A percentile compares a stretch with the other conserved stretches of the same genome.
Evolutionary conservation across 2,113 vertebrate species (phyloP).

Genomic region (Menidia beryllina): DNA sequence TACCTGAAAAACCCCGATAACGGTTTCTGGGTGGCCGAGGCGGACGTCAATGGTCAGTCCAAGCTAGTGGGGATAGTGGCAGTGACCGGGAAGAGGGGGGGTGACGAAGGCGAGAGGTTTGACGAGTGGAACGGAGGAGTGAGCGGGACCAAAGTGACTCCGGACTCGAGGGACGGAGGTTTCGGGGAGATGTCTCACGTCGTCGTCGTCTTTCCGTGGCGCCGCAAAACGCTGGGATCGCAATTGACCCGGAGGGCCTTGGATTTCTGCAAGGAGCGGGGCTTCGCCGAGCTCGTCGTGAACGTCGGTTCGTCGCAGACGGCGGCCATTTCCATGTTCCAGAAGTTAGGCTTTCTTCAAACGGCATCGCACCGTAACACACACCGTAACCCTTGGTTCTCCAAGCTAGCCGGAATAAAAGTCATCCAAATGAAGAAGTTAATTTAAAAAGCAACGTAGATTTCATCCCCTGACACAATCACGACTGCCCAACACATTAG

Average conservation of each 20-base stretch:
- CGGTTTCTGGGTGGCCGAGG: constrained; percentile 78
- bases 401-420: constrained; percentile 68
- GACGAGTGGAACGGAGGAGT: constrained; percentile 58
- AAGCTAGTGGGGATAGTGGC: constrained; percentile 70
- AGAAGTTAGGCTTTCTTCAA: constrained; percentile 69
- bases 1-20: constrained; percentile 72
- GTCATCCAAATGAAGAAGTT: constrained; percentile 75
- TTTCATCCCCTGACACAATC: constrained; percentile 3
- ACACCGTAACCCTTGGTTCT: constrained; percentile 66
- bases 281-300: constrained; percentile 50
- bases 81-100: constrained; percentile 44
- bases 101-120: constrained; percentile 31
- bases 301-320: constrained; percentile 71
- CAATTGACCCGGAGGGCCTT: constrained; percentile 59
- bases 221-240: constrained; percentile 58
- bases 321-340: constrained; percentile 55
- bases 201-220: constrained; percentile 54
- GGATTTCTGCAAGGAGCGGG: constrained; percentile 75
- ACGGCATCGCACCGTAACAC: constrained; percentile 56
- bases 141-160: not conserved
- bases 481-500: constrained; percentile 6
- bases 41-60: constrained; percentile 45
- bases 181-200: constrained; percentile 64
- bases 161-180: constrained; percentile 12
- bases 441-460: constrained; percentile 51